Conservation (phyloP, 1,140 invertebrate genomes). For the Paraescarpia echinospica region DNA sequence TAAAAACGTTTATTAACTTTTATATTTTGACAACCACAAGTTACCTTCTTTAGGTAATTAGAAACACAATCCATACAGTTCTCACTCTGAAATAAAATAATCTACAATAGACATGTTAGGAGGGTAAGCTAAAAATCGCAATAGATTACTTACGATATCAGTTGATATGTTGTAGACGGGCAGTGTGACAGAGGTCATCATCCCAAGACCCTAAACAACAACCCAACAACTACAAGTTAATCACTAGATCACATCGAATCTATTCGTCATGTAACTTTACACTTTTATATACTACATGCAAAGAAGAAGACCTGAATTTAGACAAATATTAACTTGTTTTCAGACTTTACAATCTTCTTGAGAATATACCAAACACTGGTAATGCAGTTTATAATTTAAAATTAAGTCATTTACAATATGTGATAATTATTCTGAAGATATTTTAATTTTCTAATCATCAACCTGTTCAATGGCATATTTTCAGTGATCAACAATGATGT, state of each 20-base stretch:
- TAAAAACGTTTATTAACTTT: no score
- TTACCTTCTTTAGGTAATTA: no score
- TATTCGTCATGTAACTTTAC: neutral
- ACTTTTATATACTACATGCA: neutral
- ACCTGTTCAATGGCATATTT: neutral
- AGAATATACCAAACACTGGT: neutral
- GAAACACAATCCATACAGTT: no score
- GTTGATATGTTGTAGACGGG: constrained; percentile 57
- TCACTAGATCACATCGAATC: neutral
- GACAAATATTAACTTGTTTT: neutral
- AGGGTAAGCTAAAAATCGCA: neutral
- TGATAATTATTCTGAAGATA: neutral
- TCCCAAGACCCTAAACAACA: constrained; percentile 52
- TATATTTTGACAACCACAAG: no score
- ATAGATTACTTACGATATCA: constrained; percentile 49
- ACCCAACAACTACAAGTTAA: neutral
- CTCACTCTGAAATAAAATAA: no score
- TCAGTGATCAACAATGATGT: neutral
- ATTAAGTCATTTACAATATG: neutral
- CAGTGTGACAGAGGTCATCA: constrained; percentile 58
- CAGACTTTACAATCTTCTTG: neutral
- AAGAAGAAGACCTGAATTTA: neutral
- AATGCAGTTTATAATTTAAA: neutral
- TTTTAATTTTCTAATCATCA: neutral
- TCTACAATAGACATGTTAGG: constrained; percentile 3